phyloP scores from a whole-genome alignment of 2,113 vertebrate species.

The Amblyornis subalaris region DNA sequence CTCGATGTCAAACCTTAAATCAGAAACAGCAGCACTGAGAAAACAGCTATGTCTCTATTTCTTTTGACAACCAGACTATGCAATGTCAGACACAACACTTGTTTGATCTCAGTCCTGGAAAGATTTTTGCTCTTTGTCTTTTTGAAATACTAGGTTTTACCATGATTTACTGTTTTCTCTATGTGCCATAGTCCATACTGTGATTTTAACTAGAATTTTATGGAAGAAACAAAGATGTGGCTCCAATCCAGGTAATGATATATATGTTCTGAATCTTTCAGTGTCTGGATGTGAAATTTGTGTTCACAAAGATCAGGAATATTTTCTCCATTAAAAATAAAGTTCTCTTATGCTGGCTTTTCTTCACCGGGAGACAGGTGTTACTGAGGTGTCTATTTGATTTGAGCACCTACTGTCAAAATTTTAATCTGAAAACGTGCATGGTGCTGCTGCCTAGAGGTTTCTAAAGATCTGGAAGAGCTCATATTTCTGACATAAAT shows the following conservation, averaged over 20 bases:
- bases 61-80: not conserved
- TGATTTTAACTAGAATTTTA: not conserved
- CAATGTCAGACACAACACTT: not conserved
- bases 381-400: not conserved
- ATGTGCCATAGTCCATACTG: not conserved
- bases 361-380: not conserved
- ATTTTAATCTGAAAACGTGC: not conserved
- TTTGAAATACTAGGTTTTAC: not conserved
- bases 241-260: not conserved
- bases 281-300: not conserved
- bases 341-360: not conserved
- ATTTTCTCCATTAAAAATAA: not conserved
- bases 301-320: not conserved
- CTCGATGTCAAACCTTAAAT: not conserved
- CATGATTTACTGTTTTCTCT: not conserved
- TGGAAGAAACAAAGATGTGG: not conserved
- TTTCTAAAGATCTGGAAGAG: not conserved
- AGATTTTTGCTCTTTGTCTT: not conserved
- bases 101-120: not conserved
- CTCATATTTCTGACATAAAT: not conserved
- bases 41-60: not conserved
- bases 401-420: not conserved
- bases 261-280: not conserved
- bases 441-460: not conserved
- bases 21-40: not conserved